Percentiles rank a stretch among this genome's conserved stretches.
Evolutionary conservation across 1,140 invertebrate genomes (phyloP).

Genomic region (Parasteatoda tepidariorum): DNA sequence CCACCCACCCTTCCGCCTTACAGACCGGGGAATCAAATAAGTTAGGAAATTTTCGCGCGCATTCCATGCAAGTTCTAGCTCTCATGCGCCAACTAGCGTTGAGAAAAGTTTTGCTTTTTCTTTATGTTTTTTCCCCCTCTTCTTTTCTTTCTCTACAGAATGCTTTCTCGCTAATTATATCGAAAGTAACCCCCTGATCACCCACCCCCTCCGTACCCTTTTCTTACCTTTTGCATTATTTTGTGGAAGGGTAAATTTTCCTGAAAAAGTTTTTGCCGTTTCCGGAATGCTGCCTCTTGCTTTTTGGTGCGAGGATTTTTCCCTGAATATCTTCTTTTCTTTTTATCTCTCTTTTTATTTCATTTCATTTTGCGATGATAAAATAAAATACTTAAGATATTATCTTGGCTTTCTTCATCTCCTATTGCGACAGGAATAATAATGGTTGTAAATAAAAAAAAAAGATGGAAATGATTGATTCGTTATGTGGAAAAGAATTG

Average conservation of each 20-base stretch:
- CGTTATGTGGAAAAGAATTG: too few species aligned
- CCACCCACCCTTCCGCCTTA: background rate
- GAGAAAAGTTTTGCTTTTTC: constrained; percentile 52
- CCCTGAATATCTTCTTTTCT: background rate
- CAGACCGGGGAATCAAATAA: background rate
- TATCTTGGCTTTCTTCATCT: background rate
- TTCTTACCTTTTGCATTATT: constrained; percentile 44
- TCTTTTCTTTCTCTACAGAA: constrained; percentile 1
- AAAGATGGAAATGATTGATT: background rate
- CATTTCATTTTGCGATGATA: background rate
- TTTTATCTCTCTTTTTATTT: background rate
- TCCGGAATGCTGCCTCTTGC: constrained; percentile 14
- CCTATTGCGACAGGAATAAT: background rate
- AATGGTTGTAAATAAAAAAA: too few species aligned
- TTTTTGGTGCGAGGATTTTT: constrained; percentile 11
- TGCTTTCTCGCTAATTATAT: constrained; percentile 60
- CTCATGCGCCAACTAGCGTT: too few species aligned
- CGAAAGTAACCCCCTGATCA: constrained; percentile 8
- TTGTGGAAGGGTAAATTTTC: constrained; percentile 30
- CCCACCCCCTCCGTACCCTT: background rate
- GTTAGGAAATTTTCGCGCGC: constrained; percentile 47
- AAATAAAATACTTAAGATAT: background rate
- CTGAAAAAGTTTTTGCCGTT: background rate
- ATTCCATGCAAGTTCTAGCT: constrained; percentile 50
- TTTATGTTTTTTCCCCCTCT: background rate